Evolutionary conservation across 1,140 invertebrate genomes (phyloP), one percentile per base, ranked within the genome.

Genomic region (Hylyphantes graminicola): DNA sequence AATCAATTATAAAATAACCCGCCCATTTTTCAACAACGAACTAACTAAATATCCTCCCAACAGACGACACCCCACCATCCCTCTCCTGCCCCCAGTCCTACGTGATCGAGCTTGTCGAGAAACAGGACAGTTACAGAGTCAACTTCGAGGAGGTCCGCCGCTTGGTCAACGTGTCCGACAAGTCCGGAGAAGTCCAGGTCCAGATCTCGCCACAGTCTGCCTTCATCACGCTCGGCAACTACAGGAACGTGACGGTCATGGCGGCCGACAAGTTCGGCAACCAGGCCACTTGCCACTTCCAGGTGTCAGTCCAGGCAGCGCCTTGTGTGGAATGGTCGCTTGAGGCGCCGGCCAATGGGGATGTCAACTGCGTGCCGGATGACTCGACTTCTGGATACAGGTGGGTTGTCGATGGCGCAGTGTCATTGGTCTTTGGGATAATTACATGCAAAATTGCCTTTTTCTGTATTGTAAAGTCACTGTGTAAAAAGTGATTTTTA

Each of bases 281-380:
- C 88, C 93, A 94, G 86, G 96, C 96, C 13, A 92, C 93, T 57
- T 98, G 97, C 90, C 92, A 98, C 88, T 99, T 98, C 93, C 97
- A 98, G 91, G 96, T 96, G 2, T 88, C 89, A 0, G 88, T 91
- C 9, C 95, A 97, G 93, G 95, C 97, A 1, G 96, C 96, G 6
- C 94, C 95, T 15, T 99, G 97, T 88, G 96, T 97, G 0, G 94
- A 97, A 88, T 98, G 96, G 96, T 96, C 98, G 89, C 88, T 98
- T 2, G 94, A 94, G 88, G 92, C 94, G 17, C 96, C 97, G 7
- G 93, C 94, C 4, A 94, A 97, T 89, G 96, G 96, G 55, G 94
- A 93, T 79, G 90, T 98, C 0, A 96, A 96, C 87, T 98, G 97
- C 88, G 89, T 95, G 15, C 93, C 94, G 17, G 87, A 87, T 51